Base-by-base conservation (phyloP, 2,888 invertebrate genomes). In the Halictus quadricinctus region DNA sequence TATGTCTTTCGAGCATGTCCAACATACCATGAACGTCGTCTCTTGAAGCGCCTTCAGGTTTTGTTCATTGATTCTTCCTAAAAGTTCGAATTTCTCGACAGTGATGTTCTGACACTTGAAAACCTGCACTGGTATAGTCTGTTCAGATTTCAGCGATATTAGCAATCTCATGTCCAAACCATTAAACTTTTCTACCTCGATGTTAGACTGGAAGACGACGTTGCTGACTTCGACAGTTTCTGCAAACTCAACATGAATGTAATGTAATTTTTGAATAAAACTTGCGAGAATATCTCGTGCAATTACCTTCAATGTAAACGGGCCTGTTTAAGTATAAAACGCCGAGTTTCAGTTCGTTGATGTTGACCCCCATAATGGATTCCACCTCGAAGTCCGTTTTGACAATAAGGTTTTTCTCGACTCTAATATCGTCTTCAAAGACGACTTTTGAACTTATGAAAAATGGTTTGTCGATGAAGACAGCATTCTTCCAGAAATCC, bases 21-120 rank as follows among this genome's bases (percentile, higher is more conserved):
- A 18, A 8, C 46, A 1, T 93, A 96, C 96, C 96, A 95, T 94
- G 18, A 96, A 91, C 0, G 96, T 96, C 83, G 96, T 95, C 29
- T 92, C 82, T 80, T 94, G 95, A 90, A 96, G 95, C 60, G 94
- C 84, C 3, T 91, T 83, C 29, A 96, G 91, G 87, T 95, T 91
- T 1, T 94, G 85, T 0, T 92, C 94, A 90, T 96, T 96, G 0
- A 95, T 89, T 0, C 60, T 86, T 1, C 94, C 95, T 18, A 21
- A 46, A 18, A 91, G 82, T 25, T 89, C 79, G 25, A 93, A 21
- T 13, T 90, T 88, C 21, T 88, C 84, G 0, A 93, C 91, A 2
- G 86, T 90, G 15, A 96, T 82, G 83, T 95, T 93, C 0, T 89
- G 90, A 74, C 95, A 93, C 1, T 89, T 79, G 1, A 96, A 83